phyloP scores from a whole-genome alignment of 2,113 vertebrate genomes.

The Empidonax alnorum region DNA sequence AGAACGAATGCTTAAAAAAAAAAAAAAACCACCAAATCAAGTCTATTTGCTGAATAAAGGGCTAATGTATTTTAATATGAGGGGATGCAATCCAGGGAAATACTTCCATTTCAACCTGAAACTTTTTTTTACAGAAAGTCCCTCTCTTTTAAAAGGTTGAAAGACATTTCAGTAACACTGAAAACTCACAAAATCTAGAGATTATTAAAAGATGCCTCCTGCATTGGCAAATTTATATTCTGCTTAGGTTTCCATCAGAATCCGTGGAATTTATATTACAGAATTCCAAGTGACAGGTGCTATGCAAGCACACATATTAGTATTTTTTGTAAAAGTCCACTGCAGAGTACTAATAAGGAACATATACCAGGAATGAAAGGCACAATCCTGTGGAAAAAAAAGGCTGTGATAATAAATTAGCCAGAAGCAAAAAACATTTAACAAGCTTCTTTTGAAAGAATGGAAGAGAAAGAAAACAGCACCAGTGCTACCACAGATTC shows the following conservation, averaged over 20 bases:
- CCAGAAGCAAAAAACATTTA: background rate
- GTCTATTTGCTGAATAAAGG: background rate
- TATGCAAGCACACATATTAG: background rate
- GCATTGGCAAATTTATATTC: slow-evolving; percentile 46
- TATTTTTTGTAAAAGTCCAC: background rate
- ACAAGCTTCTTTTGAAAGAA: background rate
- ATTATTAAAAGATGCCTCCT: background rate
- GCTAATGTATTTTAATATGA: background rate
- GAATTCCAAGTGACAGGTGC: slow-evolving; percentile 49
- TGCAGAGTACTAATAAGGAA: slow-evolving; percentile 16
- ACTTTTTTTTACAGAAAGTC: background rate
- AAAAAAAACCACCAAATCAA: background rate
- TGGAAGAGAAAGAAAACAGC: background rate
- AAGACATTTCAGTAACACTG: background rate
- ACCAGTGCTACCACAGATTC: background rate
- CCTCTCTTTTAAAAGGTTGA: background rate
- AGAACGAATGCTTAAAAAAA: background rate
- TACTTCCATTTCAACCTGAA: background rate
- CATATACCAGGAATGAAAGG: background rate
- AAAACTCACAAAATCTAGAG: background rate
- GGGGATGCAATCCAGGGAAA: background rate
- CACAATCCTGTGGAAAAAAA: background rate
- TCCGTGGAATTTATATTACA: slow-evolving; percentile 24
- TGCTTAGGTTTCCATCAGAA: slow-evolving; percentile 43
- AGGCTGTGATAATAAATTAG: background rate